Evolutionary conservation across 2,797 vertebrate species (phyloP).

Genomic region (Diglossa cyanea): DNA sequence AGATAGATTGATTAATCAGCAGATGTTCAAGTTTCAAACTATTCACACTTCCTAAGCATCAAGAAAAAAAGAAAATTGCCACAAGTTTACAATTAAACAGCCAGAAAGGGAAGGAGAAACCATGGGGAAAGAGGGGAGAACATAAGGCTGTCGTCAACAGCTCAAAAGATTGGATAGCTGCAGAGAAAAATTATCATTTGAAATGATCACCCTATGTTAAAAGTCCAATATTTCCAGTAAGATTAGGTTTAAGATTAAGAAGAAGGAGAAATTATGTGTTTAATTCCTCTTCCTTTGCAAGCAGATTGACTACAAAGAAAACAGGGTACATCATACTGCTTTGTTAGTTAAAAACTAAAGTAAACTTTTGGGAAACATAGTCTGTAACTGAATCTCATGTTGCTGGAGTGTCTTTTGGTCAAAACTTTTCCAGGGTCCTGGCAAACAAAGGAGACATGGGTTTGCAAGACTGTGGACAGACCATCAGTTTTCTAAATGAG

Average conservation of each 20-base stretch:
- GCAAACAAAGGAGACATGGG: rapidly evolving
- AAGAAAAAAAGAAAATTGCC: neutral
- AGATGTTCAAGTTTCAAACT: slow-evolving; percentile 2
- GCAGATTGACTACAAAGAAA: neutral
- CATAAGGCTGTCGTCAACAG: neutral
- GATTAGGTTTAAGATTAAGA: neutral
- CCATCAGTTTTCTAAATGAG: neutral
- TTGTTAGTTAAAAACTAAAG: neutral
- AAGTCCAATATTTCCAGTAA: neutral
- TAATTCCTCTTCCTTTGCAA: neutral
- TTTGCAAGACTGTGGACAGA: neutral
- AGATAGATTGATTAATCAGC: slow-evolving; percentile 8
- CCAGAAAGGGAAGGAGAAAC: neutral
- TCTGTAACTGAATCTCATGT: neutral
- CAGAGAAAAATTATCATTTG: neutral
- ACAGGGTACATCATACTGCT: rapidly evolving
- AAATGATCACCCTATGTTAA: neutral
- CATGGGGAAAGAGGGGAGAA: neutral
- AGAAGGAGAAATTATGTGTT: neutral
- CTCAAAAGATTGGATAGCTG: neutral
- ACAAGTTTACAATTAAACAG: neutral
- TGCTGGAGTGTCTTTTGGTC: neutral
- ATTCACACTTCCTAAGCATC: neutral
- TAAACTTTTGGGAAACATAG: neutral
- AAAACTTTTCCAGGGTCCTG: neutral